A percentile compares a stretch with the other conserved stretches of the same genome.
phyloP scores from a whole-genome alignment of 2,113 vertebrate genomes.

The Ammospiza caudacuta region DNA sequence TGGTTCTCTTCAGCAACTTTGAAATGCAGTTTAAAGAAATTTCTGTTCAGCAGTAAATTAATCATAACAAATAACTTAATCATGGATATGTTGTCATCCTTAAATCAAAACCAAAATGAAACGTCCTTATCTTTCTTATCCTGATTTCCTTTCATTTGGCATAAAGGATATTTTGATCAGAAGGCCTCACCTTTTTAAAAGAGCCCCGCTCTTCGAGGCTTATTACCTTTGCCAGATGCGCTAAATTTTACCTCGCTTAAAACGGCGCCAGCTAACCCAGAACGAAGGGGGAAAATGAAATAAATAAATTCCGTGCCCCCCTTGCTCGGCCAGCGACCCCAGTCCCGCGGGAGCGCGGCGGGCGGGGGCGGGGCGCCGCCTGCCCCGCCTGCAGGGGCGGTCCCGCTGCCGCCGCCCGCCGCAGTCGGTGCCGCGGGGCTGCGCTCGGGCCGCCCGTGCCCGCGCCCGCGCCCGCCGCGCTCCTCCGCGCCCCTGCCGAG shows the following conservation, averaged over 20 bases:
- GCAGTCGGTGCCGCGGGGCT: no score
- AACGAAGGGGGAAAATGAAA: fast-evolving
- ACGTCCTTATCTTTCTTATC: background rate
- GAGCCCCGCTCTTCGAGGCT: background rate
- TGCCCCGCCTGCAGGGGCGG: background rate
- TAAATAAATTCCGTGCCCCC: fast-evolving
- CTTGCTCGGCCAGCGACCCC: fast-evolving
- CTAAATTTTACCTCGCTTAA: background rate
- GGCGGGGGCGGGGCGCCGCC: background rate
- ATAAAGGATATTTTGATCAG: background rate
- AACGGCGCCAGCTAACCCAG: background rate
- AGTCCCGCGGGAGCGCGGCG: background rate
- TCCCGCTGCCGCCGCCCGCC: no score
- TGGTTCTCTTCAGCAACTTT: background rate
- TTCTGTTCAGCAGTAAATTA: background rate
- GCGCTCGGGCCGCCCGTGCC: no score
- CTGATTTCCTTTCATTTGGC: background rate
- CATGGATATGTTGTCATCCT: fast-evolving
- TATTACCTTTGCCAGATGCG: background rate
- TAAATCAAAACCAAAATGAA: background rate
- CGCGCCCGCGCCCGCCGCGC: no score
- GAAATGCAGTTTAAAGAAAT: background rate
- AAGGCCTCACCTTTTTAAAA: background rate
- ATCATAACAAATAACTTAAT: background rate
- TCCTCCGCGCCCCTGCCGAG: no score